Conservation (phyloP, 2,888 invertebrate species). For the Laothoe populi region DNA sequence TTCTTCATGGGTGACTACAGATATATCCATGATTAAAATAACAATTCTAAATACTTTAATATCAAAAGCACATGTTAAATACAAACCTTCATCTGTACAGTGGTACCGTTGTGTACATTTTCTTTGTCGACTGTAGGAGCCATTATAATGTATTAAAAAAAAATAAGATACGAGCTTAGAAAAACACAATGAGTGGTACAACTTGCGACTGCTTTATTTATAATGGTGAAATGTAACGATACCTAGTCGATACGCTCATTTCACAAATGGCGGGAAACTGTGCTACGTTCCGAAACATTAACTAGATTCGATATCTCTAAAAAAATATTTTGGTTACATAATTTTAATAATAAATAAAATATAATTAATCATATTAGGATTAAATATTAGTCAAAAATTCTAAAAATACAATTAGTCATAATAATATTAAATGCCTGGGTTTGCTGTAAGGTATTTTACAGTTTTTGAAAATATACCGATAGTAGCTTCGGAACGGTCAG, state of each 20-base stretch:
- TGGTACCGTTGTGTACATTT: conserved; percentile 68
- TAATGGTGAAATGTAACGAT: not conserved
- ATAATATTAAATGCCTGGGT: not conserved
- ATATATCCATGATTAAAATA: not conserved
- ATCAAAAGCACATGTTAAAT: conserved; percentile 1
- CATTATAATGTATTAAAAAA: conserved; percentile 47
- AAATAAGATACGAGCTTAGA: not conserved
- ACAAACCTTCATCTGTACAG: conserved; percentile 75
- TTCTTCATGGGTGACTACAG: conserved; percentile 76
- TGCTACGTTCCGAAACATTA: conserved; percentile 11
- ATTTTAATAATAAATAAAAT: too few species aligned
- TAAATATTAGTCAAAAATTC: not conserved
- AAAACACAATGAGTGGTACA: not conserved
- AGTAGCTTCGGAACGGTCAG: conserved; percentile 32
- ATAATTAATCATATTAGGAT: too few species aligned
- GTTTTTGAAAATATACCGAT: not conserved
- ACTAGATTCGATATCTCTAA: not conserved
- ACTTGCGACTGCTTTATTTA: conserved; percentile 7
- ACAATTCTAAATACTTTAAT: not conserved
- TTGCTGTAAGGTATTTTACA: not conserved
- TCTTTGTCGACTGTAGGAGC: conserved; percentile 67
- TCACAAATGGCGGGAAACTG: conserved; percentile 26
- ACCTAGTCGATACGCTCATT: not conserved
- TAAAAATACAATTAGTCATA: not conserved
- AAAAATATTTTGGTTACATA: not conserved